Base-by-base conservation (phyloP, 2,888 invertebrate genomes). In the Ophioninae sp. region DNA sequence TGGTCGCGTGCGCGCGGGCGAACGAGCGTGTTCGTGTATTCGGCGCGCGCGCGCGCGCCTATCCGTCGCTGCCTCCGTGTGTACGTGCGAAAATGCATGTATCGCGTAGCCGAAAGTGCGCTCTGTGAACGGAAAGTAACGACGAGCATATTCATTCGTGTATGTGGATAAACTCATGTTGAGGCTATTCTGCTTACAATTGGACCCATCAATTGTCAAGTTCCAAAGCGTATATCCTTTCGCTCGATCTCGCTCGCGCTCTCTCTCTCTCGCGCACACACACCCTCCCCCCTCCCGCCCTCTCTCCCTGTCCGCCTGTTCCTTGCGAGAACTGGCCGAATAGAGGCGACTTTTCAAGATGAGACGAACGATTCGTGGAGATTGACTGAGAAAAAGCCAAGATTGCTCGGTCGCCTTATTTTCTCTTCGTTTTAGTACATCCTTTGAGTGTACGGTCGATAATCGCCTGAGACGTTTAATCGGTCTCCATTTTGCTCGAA, bases 161-260 rank as follows among this genome's bases (percentile, higher is more conserved):
- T 23, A 44, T 67, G 21, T 21, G 50, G 59, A 30, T 76, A 67
- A 76, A 78, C 70, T 70, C 64, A 70, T 56, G 78, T 70, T 77
- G 56, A 78, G 78, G 70, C 70, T 70, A 50, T 70, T 70, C 64
- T 56, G 70, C 70, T 70, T 65, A 64, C 70, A 56, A 69, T 69
- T 77, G 69, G 69, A 69, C 69, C 41, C 77, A 37, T n/a, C 77
- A 69, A 78, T 70, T 78, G 78, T 78, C 37, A 78, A 70, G 70
- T 64, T 70, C 64, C 78, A 64, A 64, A 64, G 69, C 23, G 30
- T 23, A 62, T 7, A 50, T 30, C 50, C 50, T 50, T 17, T 50
- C 17, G 13, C 17, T 13, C 10, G 1, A 8, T 50, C 13, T 2
- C 10, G 10, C 50, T 50, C 50, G 10, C 17, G 0, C 50, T 13